phyloP scores from a whole-genome alignment of 2,888 invertebrate genomes.

The Teleiodes luculella region DNA sequence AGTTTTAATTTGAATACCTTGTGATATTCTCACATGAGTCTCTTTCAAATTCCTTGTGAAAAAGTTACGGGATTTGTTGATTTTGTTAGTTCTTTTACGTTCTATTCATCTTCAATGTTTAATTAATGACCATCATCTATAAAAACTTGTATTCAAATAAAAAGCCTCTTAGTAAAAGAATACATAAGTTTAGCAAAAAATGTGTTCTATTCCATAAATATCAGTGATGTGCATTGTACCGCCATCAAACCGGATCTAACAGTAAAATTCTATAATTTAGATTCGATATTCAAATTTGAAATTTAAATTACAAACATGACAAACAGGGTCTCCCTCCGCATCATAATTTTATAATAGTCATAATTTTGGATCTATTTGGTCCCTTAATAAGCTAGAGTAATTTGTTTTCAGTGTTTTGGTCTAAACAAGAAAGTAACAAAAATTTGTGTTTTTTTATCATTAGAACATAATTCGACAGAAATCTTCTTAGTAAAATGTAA shows the following conservation, averaged over 20 bases:
- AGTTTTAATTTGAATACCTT: background rate
- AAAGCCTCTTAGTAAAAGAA: background rate
- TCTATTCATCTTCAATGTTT: no score
- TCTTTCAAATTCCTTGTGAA: background rate
- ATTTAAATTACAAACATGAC: background rate
- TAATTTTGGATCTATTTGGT: no score
- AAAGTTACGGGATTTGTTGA: background rate
- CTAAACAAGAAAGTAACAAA: no score
- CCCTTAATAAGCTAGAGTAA: no score
- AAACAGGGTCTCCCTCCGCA: background rate
- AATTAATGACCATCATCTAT: no score
- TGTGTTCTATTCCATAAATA: background rate
- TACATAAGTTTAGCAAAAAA: background rate
- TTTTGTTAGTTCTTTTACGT: background rate
- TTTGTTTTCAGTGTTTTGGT: no score
- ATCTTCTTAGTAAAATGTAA: no score
- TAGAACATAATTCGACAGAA: no score
- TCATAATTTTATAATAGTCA: no score
- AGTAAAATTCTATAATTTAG: conserved; percentile 24
- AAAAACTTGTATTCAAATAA: background rate
- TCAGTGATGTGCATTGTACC: background rate
- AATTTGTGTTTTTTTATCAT: no score
- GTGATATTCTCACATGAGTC: background rate
- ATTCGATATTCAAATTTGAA: background rate
- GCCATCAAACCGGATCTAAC: conserved; percentile 34